Evolutionary conservation across 2,888 invertebrate genomes (phyloP).

Genomic region (Spisula subtruncata): DNA sequence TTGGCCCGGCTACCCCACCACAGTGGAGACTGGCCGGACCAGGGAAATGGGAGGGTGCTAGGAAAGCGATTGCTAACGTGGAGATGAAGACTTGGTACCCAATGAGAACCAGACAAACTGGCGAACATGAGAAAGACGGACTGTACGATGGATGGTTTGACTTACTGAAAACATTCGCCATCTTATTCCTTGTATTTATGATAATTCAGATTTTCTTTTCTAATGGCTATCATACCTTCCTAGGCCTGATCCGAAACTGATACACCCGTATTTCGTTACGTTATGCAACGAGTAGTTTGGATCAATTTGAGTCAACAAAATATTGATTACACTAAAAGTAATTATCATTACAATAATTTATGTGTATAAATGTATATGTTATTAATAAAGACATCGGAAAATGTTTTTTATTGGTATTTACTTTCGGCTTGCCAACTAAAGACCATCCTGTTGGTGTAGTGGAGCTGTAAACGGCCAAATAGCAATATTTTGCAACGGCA

Average conservation of each 20-base stretch:
- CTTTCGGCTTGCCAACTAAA: too few species aligned
- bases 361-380: too few species aligned
- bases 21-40: conserved; percentile 77
- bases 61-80: conserved; percentile 66
- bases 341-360: too few species aligned
- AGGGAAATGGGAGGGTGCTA: conserved; percentile 74
- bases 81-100: conserved; percentile 74
- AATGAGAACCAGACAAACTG: conserved; percentile 72
- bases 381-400: too few species aligned
- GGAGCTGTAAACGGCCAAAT: too few species aligned
- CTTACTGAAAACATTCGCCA: conserved; percentile 60
- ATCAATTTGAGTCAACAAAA: too few species aligned
- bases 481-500: too few species aligned
- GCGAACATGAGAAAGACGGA: conserved; percentile 72
- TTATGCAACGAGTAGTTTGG: too few species aligned
- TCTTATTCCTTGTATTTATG: conserved; percentile 54
- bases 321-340: too few species aligned
- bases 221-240: conserved; percentile 68
- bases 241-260: conserved; percentile 42
- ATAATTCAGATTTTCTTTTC: conserved; percentile 59
- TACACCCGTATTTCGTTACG: too few species aligned
- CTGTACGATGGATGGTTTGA: conserved; percentile 76
- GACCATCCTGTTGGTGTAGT: too few species aligned
- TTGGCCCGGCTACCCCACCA: conserved; percentile 73
- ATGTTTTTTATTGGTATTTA: too few species aligned